These are phyloP conservation scores for Discoglossus pictus DNA, from an alignment of 2,797 vertebrate genomes.

Conservation along the genomic window DNA sequence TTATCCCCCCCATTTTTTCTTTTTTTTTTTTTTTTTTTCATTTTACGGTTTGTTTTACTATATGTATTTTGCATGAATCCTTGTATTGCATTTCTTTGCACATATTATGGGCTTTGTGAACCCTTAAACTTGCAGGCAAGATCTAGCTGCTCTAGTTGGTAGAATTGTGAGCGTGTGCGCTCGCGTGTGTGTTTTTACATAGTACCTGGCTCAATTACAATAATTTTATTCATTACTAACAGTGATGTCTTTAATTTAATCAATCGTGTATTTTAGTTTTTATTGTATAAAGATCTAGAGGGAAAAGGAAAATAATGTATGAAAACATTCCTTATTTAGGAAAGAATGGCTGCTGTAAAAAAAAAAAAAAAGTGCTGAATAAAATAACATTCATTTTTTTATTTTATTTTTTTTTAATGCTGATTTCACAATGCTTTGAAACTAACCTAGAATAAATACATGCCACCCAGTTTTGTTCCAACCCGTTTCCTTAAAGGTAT, in stretches of 20 bases:
- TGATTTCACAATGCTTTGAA: constrained; percentile 78
- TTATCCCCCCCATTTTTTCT: constrained; percentile 77
- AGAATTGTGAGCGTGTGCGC: constrained; percentile 77
- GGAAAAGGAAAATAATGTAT: constrained; percentile 81
- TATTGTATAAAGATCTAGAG: constrained; percentile 92
- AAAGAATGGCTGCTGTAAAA: constrained; percentile 95
- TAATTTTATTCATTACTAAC: constrained; percentile 88
- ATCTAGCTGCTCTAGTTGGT: constrained; percentile 94
- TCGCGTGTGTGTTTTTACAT: constrained; percentile 75
- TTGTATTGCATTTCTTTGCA: constrained; percentile 99
- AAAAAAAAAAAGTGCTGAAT: constrained; percentile 77
- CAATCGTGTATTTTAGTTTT: constrained; percentile 90
- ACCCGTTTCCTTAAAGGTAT: constrained; percentile 62
- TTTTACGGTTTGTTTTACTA: constrained; percentile 29
- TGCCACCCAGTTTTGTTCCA: constrained; percentile 63
- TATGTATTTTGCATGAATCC: constrained; percentile 90
- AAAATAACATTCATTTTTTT: constrained; percentile 64
- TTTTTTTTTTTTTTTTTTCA: constrained; percentile 60
- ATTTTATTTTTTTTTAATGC: constrained; percentile 69
- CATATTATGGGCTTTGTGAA: constrained; percentile 89
- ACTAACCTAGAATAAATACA: constrained; percentile 71
- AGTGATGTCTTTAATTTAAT: constrained; percentile 90
- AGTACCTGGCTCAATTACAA: constrained; percentile 91
- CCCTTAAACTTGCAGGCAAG: constrained; percentile 92
- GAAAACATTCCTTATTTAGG: constrained; percentile 98